A percentile compares a stretch with the other conserved stretches of the same genome.
Evolutionary conservation across 2,797 vertebrate genomes (phyloP).

Genomic region (Notoglanidium macrostoma): DNA sequence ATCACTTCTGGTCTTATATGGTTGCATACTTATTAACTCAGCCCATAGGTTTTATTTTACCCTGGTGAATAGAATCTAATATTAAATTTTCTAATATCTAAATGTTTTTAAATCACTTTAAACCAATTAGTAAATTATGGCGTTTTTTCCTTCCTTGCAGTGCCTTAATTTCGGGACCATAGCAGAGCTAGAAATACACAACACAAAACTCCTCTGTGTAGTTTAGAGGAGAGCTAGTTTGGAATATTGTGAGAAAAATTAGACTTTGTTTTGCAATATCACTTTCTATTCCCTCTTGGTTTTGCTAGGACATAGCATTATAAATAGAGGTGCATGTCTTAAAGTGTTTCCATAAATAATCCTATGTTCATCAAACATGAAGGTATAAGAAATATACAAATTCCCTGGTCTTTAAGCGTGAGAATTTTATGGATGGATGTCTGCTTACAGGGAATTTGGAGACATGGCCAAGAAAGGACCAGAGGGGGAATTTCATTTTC

Average conservation of each 20-base stretch:
- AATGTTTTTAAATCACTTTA: neutral
- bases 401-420: neutral
- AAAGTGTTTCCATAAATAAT: neutral
- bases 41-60: neutral
- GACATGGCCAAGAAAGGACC: neutral
- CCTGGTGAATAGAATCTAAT: neutral
- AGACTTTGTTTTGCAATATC: neutral
- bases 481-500: slow-evolving; percentile 34
- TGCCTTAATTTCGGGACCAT: neutral
- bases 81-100: neutral
- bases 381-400: neutral
- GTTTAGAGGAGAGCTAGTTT: neutral
- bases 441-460: slow-evolving; percentile 18
- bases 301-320: neutral
- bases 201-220: neutral
- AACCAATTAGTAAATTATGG: neutral
- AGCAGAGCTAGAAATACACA: neutral
- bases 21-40: neutral
- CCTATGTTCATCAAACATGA: neutral
- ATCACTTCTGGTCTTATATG: neutral
- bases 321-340: neutral
- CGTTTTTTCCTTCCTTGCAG: neutral
- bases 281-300: neutral
- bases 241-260: neutral
- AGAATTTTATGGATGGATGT: neutral